These are phyloP conservation scores for Panurus biarmicus DNA, from an alignment of 2,113 vertebrate genomes.

Conservation along the genomic window DNA sequence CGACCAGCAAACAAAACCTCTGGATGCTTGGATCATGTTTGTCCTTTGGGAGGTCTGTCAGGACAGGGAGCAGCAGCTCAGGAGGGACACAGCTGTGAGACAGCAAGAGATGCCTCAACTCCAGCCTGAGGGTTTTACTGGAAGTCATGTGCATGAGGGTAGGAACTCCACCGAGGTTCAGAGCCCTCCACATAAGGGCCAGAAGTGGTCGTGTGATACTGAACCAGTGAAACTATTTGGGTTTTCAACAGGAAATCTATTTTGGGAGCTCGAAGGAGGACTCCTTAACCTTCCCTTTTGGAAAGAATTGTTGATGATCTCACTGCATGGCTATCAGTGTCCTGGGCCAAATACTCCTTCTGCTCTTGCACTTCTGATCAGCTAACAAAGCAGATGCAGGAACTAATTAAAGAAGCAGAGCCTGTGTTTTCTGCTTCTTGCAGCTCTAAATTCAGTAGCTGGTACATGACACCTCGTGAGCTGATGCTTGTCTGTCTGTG, in stretches of 20 bases:
- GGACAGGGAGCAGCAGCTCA: neutral
- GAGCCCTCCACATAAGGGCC: neutral
- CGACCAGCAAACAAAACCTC: neutral
- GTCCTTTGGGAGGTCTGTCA: neutral
- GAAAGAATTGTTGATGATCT: conserved; percentile 36
- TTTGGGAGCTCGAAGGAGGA: conserved; percentile 13
- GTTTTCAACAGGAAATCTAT: conserved; percentile 62
- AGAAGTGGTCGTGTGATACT: neutral
- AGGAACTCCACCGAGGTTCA: neutral
- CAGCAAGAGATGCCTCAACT: neutral
- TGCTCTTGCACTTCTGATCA: conserved; percentile 40
- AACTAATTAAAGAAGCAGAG: conserved; percentile 47
- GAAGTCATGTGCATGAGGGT: neutral
- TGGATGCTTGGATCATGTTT: neutral
- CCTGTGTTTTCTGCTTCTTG: conserved; percentile 22
- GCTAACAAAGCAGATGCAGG: conserved; percentile 31
- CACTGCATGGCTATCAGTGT: conserved; percentile 34
- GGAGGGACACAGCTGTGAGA: neutral
- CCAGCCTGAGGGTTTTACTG: neutral
- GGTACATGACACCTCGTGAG: conserved; percentile 50
- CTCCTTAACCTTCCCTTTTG: conserved; percentile 33
- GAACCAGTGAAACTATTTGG: neutral
- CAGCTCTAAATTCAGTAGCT: conserved; percentile 51
- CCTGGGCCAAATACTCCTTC: conserved; percentile 44
- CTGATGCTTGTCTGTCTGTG: conserved; percentile 41